Conservation (phyloP, 2,113 vertebrate genomes). For the Regulus satrapa region DNA sequence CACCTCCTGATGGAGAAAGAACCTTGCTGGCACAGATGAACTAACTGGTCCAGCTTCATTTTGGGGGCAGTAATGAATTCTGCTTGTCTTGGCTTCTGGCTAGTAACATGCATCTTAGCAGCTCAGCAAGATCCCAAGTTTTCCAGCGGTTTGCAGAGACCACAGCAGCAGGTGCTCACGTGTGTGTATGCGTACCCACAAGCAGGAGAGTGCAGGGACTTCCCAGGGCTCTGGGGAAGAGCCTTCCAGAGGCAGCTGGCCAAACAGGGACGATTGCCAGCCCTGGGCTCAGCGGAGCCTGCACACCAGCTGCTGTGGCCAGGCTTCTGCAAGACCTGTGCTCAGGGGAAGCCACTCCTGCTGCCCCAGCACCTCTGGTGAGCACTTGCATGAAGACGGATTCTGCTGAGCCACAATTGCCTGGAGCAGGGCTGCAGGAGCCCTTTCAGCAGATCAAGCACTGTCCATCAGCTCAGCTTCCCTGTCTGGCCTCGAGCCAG, state of each 20-base stretch:
- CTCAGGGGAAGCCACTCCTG: neutral
- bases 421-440: neutral
- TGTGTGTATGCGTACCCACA: fast-evolving
- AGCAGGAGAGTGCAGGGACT: neutral
- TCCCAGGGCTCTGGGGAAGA: neutral
- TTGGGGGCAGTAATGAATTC: neutral
- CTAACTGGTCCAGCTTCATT: neutral
- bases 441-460: neutral
- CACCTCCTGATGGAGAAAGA: neutral
- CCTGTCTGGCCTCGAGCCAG: neutral
- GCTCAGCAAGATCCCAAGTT: neutral
- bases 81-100: neutral
- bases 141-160: neutral
- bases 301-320: fast-evolving
- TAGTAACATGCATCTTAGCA: neutral
- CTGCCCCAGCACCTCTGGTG: neutral
- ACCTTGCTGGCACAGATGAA: neutral
- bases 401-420: neutral
- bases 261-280: neutral
- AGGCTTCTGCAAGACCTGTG: neutral
- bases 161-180: neutral
- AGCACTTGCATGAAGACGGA: neutral
- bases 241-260: neutral
- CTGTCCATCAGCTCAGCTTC: neutral
- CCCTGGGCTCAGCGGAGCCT: neutral